Base-by-base conservation (phyloP, 1,140 invertebrate genomes). In the Pissodes strobi region DNA sequence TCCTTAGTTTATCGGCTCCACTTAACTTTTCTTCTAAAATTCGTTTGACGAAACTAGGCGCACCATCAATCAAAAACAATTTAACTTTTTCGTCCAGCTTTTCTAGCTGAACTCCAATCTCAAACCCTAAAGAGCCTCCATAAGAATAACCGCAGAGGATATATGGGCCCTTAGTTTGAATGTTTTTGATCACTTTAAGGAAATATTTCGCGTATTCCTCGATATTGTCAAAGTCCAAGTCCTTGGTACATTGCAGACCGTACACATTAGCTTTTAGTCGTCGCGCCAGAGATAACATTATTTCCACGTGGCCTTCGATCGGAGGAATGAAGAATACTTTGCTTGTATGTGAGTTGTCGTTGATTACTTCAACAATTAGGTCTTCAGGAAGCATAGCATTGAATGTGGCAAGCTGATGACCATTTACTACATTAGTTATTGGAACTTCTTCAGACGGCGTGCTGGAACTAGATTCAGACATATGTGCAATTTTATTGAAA, bases 321-420 rank as follows among this genome's bases (percentile, higher is more conserved):
- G 65, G 65, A 41, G 61, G 58, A 10, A 67, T 12, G 8, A 67
- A 23, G 13, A 67, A 67, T 19, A 67, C 27, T 39, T 62, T 62
- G 4, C 10, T 56, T 6, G 13, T 49, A 17, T 4, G 41, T n/a
- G 30, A 34, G 12, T 45, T 43, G 15, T 45, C 15, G 8, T 34
- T 53, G 0, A 58, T 65, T 13, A 58, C 15, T 21, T 39, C 22
- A 2, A 65, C 13, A 22, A 67, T 10, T n/a, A 22, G 9, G 13
- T 67, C 30, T n/a, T 46, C 12, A 1, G 21, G 19, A 12, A 63
- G 17, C 2, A 61, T 51, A 1, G 46, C 49, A 23, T 25, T 22
- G 9, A 48, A 22, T 13, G 1, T 23, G 9, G 12, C 2, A 4
- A 34, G 9, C 9, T 38, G 19, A 4, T 25, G 4, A 17, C 45